Conservation (phyloP, 2,113 vertebrate species). For the Misgurnus anguillicaudatus region DNA sequence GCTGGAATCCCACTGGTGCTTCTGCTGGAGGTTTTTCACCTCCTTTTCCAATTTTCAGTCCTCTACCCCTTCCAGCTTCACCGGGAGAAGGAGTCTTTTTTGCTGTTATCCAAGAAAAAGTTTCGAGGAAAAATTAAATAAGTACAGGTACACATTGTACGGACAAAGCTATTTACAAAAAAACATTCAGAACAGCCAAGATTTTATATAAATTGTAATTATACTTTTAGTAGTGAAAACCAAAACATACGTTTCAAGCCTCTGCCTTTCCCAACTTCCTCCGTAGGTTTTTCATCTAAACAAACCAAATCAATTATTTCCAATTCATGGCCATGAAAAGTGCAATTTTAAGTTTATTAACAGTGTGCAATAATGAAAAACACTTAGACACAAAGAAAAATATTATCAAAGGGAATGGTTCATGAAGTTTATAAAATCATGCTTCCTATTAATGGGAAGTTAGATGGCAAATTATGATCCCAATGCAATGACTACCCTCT, state of each 20-base stretch:
- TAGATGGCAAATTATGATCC: constrained; percentile 37
- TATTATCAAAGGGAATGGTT: constrained; percentile 21
- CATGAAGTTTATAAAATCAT: constrained; percentile 47
- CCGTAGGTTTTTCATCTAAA: constrained; percentile 89
- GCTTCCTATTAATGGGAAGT: constrained; percentile 40
- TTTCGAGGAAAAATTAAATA: not conserved
- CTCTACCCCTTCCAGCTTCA: constrained; percentile 85
- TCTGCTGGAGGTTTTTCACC: constrained; percentile 90
- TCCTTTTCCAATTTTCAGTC: constrained; percentile 86
- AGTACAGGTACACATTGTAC: not conserved
- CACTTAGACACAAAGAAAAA: not conserved
- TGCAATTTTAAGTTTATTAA: not conserved
- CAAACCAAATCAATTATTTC: constrained; percentile 52
- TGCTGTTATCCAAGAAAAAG: constrained; percentile 73
- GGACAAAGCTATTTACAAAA: not conserved
- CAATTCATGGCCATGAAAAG: constrained; percentile 9
- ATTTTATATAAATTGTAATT: too few species aligned
- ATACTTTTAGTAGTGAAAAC: too few species aligned
- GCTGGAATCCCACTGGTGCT: constrained; percentile 90
- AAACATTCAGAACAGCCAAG: not conserved
- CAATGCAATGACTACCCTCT: constrained; percentile 8
- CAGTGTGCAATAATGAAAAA: not conserved
- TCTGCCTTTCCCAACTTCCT: constrained; percentile 81
- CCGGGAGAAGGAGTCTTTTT: constrained; percentile 94
- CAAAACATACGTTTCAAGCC: constrained; percentile 84